phyloP scores from a whole-genome alignment of 2,888 invertebrate genomes.

The Eristalis arbustorum region DNA sequence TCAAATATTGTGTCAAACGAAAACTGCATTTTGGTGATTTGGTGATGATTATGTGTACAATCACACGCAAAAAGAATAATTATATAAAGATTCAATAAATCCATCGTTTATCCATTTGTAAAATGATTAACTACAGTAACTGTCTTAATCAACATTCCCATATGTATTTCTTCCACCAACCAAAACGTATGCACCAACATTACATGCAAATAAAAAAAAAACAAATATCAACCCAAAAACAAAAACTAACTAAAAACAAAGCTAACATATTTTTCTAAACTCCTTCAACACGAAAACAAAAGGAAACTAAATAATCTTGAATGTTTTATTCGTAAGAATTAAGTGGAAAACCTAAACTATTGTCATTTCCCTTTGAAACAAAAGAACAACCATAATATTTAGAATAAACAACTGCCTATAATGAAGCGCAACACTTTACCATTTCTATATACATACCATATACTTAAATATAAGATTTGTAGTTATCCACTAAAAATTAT shows the following conservation, averaged over 20 bases:
- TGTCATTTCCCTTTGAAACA: constrained; percentile 7
- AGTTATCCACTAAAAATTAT: constrained; percentile 56
- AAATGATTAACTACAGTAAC: constrained; percentile 29
- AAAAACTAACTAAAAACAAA: constrained; percentile 1
- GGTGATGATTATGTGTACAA: background rate
- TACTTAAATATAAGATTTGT: constrained; percentile 35
- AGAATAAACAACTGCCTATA: constrained; percentile 62
- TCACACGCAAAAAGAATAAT: background rate
- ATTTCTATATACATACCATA: constrained; percentile 51
- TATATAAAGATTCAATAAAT: constrained; percentile 3
- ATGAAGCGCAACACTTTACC: constrained; percentile 69
- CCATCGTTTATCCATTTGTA: constrained; percentile 31
- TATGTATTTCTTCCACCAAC: background rate
- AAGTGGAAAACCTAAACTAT: constrained; percentile 1
- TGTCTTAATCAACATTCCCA: constrained; percentile 33
- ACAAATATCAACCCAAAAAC: background rate
- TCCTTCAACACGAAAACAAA: constrained; percentile 8
- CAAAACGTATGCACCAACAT: background rate
- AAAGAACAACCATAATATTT: constrained; percentile 31
- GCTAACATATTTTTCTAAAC: constrained; percentile 62
- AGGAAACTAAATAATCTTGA: background rate
- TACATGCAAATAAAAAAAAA: background rate
- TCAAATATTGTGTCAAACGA: constrained; percentile 31
- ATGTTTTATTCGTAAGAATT: background rate
- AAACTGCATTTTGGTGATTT: constrained; percentile 19